phyloP scores from a whole-genome alignment of 53 echinoderm and acorn worm species.

The Stichopus horrens region DNA sequence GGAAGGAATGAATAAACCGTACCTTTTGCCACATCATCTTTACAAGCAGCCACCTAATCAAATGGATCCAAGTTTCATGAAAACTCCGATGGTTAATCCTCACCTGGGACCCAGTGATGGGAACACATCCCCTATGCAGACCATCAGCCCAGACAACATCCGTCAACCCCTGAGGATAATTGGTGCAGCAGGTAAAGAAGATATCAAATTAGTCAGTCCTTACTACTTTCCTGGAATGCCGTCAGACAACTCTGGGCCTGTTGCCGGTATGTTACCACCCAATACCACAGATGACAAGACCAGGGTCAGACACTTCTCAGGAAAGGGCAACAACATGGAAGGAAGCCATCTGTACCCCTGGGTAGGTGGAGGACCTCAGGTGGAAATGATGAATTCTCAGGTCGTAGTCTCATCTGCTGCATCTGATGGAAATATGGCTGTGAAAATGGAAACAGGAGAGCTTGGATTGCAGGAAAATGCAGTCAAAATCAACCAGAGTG shows the following conservation, averaged over 20 bases:
- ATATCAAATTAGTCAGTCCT: constrained; percentile 17
- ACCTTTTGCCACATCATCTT: neutral
- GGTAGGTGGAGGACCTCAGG: constrained; percentile 1
- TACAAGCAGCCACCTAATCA: neutral
- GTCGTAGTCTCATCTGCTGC: neutral
- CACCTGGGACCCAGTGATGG: constrained; percentile 9
- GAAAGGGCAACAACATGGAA: constrained; percentile 1
- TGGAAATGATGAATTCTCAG: neutral
- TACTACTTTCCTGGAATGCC: constrained; percentile 26
- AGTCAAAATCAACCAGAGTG: neutral
- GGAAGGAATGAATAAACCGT: neutral
- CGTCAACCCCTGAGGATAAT: constrained; percentile 24
- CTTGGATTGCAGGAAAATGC: neutral
- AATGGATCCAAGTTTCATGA: constrained; percentile 15
- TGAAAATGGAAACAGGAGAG: neutral
- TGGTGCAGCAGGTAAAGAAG: neutral
- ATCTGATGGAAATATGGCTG: neutral
- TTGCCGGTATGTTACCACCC: constrained; percentile 22
- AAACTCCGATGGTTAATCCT: constrained; percentile 15
- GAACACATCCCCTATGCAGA: constrained; percentile 29
- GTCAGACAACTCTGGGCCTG: constrained; percentile 12
- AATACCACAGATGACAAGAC: constrained; percentile 18
- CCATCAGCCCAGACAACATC: constrained; percentile 26
- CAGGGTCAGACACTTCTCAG: constrained; percentile 20
- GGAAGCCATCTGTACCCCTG: neutral